A percentile compares a stretch with the other conserved stretches of the same genome.
These are phyloP conservation scores for Mesoclemmys tuberculata DNA, from an alignment of 2,113 vertebrate species.

Conservation along the genomic window DNA sequence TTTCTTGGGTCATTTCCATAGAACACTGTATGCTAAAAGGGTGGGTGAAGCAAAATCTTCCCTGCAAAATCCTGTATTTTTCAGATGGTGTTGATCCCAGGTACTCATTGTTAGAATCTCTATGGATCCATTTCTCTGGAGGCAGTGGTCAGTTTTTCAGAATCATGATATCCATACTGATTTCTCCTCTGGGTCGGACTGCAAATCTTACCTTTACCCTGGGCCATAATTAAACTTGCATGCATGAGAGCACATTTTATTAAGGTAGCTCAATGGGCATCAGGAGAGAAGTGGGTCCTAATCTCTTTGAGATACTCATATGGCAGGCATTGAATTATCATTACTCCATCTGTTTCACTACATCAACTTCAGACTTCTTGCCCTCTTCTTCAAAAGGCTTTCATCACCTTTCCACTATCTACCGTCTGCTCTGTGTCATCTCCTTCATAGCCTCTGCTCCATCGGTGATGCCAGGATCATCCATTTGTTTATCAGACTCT, in stretches of 20 bases:
- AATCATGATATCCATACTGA: neutral
- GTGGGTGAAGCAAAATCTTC: neutral
- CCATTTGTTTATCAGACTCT: neutral
- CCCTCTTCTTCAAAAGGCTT: neutral
- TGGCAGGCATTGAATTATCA: neutral
- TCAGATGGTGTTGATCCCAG: neutral
- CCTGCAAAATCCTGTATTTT: neutral
- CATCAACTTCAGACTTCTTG: neutral
- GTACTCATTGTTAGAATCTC: neutral
- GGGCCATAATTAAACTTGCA: neutral
- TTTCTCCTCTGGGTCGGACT: neutral
- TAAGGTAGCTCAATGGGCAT: fast-evolving
- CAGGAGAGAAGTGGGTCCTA: neutral
- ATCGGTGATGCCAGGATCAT: neutral
- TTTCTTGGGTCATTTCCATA: fast-evolving
- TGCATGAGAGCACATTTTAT: fast-evolving
- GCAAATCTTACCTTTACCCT: neutral
- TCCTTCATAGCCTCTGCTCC: neutral
- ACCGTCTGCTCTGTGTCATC: neutral
- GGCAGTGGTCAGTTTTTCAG: neutral
- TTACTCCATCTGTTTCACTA: neutral
- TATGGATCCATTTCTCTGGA: neutral
- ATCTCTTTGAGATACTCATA: neutral
- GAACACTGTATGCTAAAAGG: fast-evolving
- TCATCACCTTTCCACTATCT: neutral